Conservation (phyloP, 1,140 invertebrate genomes). For the Ceratina australensis region DNA sequence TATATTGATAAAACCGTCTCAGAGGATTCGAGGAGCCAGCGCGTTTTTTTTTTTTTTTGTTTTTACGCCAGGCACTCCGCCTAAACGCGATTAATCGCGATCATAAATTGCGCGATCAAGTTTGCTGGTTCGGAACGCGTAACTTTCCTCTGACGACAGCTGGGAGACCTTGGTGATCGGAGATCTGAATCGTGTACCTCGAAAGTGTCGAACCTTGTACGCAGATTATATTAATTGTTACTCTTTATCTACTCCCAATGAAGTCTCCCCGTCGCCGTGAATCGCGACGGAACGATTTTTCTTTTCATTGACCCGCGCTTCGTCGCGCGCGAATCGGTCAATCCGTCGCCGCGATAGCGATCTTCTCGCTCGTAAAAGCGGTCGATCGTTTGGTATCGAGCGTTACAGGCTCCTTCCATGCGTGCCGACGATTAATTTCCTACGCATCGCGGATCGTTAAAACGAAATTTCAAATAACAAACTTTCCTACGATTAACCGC, state of each 20-base stretch:
- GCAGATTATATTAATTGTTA: slow-evolving; percentile 54
- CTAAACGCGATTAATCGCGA: slow-evolving; percentile 19
- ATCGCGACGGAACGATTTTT: background rate
- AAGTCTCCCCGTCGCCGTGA: background rate
- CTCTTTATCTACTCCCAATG: slow-evolving; percentile 36
- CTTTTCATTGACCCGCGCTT: slow-evolving; percentile 1
- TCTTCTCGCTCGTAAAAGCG: too few species aligned
- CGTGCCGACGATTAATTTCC: too few species aligned
- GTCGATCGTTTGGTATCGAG: too few species aligned
- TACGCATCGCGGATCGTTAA: too few species aligned
- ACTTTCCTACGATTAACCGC: too few species aligned
- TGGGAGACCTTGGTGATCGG: background rate
- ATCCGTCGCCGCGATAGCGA: background rate
- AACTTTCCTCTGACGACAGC: slow-evolving; percentile 26
- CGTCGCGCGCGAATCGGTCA: background rate
- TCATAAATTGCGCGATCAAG: slow-evolving; percentile 46
- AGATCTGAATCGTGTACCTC: slow-evolving; percentile 48
- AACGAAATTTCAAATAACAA: too few species aligned
- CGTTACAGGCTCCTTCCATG: too few species aligned
- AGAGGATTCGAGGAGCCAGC: too few species aligned
- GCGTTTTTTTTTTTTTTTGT: too few species aligned
- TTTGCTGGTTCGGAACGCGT: background rate
- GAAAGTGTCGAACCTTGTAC: slow-evolving; percentile 36
- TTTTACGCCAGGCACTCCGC: too few species aligned
- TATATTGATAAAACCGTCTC: background rate